phyloP scores from a whole-genome alignment of 2,797 vertebrate genomes.

The Spheniscus humboldti region DNA sequence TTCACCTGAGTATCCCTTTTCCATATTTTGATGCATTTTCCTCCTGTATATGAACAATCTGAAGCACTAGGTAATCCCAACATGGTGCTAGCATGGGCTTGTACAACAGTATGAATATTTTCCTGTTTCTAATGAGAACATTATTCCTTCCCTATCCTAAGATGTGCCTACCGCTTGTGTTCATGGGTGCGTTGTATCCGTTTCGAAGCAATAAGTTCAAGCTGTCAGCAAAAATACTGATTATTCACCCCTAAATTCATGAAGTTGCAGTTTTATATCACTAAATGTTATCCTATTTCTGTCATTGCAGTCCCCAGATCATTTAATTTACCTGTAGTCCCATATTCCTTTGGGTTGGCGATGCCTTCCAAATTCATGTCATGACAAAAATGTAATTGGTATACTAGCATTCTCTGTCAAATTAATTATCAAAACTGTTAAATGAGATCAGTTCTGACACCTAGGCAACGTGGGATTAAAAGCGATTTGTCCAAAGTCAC shows the following conservation, averaged over 20 bases:
- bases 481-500: background rate
- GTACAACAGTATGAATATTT: background rate
- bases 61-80: background rate
- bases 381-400: background rate
- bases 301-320: background rate
- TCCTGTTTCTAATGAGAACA: background rate
- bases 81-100: background rate
- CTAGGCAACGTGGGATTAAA: background rate
- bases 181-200: background rate
- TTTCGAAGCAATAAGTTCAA: background rate
- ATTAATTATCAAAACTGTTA: slow-evolving; percentile 43
- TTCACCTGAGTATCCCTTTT: background rate
- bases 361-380: background rate
- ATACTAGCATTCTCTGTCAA: background rate
- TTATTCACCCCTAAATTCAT: background rate
- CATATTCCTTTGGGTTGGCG: background rate
- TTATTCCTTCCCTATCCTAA: background rate
- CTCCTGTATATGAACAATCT: background rate
- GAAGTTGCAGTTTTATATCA: background rate
- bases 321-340: background rate
- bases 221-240: background rate
- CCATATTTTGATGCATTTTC: background rate
- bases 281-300: background rate
- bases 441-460: slow-evolving; percentile 44
- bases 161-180: background rate